Evolutionary conservation across 2,113 vertebrate species (phyloP), one percentile per base, ranked within the genome.

Genomic region (Stictonetta naevosa): DNA sequence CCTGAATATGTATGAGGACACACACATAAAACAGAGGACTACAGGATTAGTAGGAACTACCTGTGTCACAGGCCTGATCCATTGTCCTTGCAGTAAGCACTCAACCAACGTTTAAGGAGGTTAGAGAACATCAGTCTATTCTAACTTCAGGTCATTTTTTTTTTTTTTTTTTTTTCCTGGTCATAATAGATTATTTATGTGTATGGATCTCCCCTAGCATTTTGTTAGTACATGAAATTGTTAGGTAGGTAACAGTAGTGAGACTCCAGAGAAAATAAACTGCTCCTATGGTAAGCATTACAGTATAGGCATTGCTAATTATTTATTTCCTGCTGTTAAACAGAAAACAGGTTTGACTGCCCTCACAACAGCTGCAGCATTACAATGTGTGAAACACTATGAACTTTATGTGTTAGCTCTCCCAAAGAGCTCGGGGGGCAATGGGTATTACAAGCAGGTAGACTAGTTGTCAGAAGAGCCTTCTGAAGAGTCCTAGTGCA

Each of bases 401-500:
- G 96, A 94, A 97, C 95, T 97, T 95, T 86, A 81, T 77, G 88
- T 58, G 87, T 74, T 88, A 29, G 89, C 85, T 95, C 90, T 97
- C 94, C 76, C 92, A 93, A 96, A 96, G 96, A 96, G 96, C 92
- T 98, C 91, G 25, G 97, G 96, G 97, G 97, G 96, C 73, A 97
- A 67, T 22, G 96, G 97, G 91, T 71, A 92, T 96, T 89, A 83
- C 90, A 95, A 95, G 93, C 97, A 98, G 97, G 98, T 98, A 98
- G 97, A 93, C 96, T 93, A 85, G 91, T 97, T 98, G 98, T 98
- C 98, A 98, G 98, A 98, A 98, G 98, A 97, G 97, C 94, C 95
- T 97, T 97, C 92, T 97, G 95, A 98, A 98, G 98, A 98, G 98
- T 98, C 98, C 97, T 98, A 90, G 98, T 98, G 97, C 98, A 99